Base-by-base conservation (phyloP, 2,113 vertebrate genomes). In the Gymnarchus niloticus region DNA sequence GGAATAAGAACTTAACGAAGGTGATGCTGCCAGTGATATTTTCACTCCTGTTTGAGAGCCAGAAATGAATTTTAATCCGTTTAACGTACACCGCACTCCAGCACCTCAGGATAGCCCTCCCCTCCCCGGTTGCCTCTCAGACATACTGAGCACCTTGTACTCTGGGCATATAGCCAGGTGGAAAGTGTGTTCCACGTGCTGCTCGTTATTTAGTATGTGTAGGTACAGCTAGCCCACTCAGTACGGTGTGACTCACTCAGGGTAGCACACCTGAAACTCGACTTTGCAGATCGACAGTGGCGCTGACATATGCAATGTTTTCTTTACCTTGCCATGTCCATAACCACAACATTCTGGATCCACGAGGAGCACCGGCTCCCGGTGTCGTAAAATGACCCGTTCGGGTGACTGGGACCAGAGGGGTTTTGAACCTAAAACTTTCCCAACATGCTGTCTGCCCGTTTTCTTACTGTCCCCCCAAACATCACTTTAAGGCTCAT, bases 61-160 rank as follows among this genome's bases (percentile, higher is more conserved):
- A 87, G 46, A 84, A 88, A 87, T 85, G 88, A 89, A 88, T 88
- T 85, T 76, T 88, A 78, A 87, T 91, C 87, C 90, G 85, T 91
- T 87, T 87, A 90, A 89, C 83, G 48, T 44, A 85, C 85, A 85
- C 88, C 69, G 83, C 49, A 81, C 46, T 46, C 87, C 86, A 87
- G 87, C 89, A 85, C 89, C 92, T 90, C 86, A 81, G 86, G 89
- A 83, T 48, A 14, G 44, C 76, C 17, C 23, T 21, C 83, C 12
- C 83, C 65, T 65, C 52, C 87, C 86, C 61, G 86, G 84, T 87
- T 85, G 19, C 76, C 88, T 81, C 83, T 83, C 76, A 51, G 5
- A 49, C 83, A 61, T 7, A 88, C 51, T 56, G 76, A 78, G 52
- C 59, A 59, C 19, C 48, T 56, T 51, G 44, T 78, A 23, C 21